Percentiles rank a stretch among this genome's conserved stretches.
phyloP scores from a whole-genome alignment of 2,113 vertebrate genomes.

The Ploceus nigricollis region DNA sequence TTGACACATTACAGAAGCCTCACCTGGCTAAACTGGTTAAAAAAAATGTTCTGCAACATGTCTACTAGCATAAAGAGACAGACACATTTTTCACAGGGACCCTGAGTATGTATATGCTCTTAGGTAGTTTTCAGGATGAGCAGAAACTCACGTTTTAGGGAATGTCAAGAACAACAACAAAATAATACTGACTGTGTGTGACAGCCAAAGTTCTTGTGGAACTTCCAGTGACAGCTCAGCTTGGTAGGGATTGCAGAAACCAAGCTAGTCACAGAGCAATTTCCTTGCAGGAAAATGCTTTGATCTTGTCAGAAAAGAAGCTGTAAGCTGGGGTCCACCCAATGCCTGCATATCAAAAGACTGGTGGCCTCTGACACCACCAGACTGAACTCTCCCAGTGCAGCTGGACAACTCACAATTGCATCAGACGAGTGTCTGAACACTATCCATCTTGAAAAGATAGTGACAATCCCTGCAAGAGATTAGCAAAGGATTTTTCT shows the following conservation, averaged over 20 bases:
- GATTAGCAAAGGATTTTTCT: background rate
- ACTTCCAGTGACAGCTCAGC: background rate
- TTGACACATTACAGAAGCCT: rapidly evolving
- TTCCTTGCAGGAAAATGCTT: background rate
- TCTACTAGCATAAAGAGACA: background rate
- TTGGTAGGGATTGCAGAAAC: background rate
- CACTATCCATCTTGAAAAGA: background rate
- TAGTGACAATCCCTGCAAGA: background rate
- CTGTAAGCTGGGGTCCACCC: background rate
- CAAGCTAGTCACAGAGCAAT: background rate
- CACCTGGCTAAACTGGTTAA: background rate
- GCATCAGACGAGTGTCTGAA: background rate
- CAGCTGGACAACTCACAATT: background rate
- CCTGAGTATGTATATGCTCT: background rate
- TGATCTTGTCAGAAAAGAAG: background rate
- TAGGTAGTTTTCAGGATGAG: background rate
- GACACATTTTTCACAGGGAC: background rate
- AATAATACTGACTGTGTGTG: background rate
- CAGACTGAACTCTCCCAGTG: rapidly evolving
- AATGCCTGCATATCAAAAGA: background rate
- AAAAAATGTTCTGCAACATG: background rate
- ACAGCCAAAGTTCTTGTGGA: background rate
- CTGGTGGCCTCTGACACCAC: background rate
- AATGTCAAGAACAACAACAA: background rate
- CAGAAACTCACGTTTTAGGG: background rate